phyloP scores from a whole-genome alignment of 2,888 invertebrate genomes.

The Polyommatus iphigenia region DNA sequence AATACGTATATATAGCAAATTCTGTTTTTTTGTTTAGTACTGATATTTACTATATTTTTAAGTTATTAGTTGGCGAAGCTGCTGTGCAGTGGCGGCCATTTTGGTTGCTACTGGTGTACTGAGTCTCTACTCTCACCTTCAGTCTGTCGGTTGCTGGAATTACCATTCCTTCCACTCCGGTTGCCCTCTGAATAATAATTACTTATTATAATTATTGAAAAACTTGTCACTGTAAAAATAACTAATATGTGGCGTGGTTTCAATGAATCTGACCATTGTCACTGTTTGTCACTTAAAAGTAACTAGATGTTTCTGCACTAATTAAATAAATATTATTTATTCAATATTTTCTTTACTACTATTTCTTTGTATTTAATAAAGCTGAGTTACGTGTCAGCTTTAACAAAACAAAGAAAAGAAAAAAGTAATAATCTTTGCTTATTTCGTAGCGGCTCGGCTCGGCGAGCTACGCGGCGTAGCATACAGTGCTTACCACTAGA shows the following conservation, averaged over 20 bases:
- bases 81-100: background rate
- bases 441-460: background rate
- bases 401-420: background rate
- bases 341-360: no score
- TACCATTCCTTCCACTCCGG: slow-evolving; percentile 22
- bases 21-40: no score
- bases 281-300: no score
- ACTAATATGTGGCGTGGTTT: no score
- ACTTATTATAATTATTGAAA: background rate
- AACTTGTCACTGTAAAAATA: background rate
- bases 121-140: slow-evolving; percentile 3
- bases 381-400: no score
- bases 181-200: slow-evolving; percentile 16
- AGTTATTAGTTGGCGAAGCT: background rate
- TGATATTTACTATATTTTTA: no score
- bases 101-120: background rate
- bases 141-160: slow-evolving; percentile 10
- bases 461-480: background rate
- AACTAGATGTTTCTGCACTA: no score
- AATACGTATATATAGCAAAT: no score
- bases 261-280: no score
- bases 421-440: background rate
- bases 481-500: background rate
- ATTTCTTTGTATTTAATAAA: background rate
- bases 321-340: no score